Evolutionary conservation across 2,113 vertebrate species (phyloP).

Genomic region (Erpornis zantholeuca): DNA sequence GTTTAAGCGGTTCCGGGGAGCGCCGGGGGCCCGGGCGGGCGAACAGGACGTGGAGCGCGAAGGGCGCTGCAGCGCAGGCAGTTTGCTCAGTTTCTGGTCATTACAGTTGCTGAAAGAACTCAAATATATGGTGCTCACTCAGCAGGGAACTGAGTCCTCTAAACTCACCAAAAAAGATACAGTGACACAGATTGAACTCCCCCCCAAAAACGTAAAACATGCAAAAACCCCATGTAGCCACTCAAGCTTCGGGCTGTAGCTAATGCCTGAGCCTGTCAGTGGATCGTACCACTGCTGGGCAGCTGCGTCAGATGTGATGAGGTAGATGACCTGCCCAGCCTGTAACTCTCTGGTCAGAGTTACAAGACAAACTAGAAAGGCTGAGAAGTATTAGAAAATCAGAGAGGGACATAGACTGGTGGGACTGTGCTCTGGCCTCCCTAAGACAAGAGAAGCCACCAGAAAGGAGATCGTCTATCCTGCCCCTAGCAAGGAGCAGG

Average conservation of each 20-base stretch:
- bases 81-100: neutral
- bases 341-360: neutral
- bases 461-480: neutral
- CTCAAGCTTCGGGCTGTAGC: neutral
- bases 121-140: neutral
- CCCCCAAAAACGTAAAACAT: neutral
- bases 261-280: neutral
- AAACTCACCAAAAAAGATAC: neutral
- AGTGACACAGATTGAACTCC: neutral
- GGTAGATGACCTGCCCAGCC: neutral
- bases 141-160: neutral
- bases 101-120: neutral
- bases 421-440: neutral
- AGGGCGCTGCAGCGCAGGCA: neutral
- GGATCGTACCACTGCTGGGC: neutral
- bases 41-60: too few relatives aligned
- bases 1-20: neutral
- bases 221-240: neutral
- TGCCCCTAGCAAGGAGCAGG: neutral
- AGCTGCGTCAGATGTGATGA: neutral
- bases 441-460: neutral
- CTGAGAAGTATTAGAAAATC: neutral
- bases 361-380: neutral
- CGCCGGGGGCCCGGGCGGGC: too few relatives aligned
- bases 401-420: neutral